Conservation (phyloP, 1,140 invertebrate genomes). For the Stenopsyche tienmushanensis region DNA sequence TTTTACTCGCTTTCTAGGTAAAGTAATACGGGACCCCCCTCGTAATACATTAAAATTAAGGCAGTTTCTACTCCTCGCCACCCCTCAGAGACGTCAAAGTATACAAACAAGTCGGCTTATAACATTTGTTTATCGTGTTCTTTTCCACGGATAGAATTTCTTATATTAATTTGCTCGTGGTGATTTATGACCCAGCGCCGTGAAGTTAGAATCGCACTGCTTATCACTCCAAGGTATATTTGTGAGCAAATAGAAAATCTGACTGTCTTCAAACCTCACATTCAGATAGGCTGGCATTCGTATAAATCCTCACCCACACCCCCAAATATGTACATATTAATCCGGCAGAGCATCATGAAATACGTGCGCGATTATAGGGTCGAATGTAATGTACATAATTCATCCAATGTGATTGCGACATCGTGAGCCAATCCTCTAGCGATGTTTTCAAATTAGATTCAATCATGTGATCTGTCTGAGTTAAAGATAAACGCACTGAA, state of each 20-base stretch:
- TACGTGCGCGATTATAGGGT: too few relatives aligned
- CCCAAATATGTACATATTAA: too few relatives aligned
- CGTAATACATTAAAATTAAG: conserved; percentile 37
- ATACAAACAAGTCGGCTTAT: conserved; percentile 35
- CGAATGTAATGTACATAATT: too few relatives aligned
- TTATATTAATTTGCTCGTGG: conserved; percentile 38
- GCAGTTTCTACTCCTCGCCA: conserved; percentile 18
- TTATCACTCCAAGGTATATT: neutral
- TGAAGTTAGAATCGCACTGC: neutral
- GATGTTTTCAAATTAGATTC: too few relatives aligned
- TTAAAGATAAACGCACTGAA: too few relatives aligned
- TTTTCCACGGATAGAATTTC: conserved; percentile 29
- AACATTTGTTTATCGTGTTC: conserved; percentile 38
- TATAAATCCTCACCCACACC: neutral
- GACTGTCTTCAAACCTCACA: neutral
- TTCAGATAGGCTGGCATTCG: too few relatives aligned
- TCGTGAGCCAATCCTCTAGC: too few relatives aligned
- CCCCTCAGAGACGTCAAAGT: conserved; percentile 27
- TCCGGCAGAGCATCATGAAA: too few relatives aligned
- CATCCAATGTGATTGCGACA: too few relatives aligned
- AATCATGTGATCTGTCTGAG: too few relatives aligned
- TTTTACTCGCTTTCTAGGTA: conserved; percentile 19
- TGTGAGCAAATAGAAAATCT: neutral
- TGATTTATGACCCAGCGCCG: conserved; percentile 33
- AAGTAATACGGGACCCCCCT: conserved; percentile 25